Percentiles rank a stretch among this genome's conserved stretches.
phyloP scores from a whole-genome alignment of 1,140 invertebrate genomes.

The Oncopodura yosiiana region DNA sequence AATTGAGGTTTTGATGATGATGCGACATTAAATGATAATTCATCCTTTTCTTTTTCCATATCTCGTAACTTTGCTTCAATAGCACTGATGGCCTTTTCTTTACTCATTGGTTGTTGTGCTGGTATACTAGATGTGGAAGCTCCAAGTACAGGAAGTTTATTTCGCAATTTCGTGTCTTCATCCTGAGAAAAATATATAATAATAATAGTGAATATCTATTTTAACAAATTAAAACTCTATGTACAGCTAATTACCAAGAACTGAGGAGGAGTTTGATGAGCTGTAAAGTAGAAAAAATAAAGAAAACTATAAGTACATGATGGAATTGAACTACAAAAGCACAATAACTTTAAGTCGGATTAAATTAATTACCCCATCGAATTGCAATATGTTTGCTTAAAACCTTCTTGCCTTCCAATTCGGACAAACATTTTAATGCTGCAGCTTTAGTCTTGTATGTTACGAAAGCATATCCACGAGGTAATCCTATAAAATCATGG shows the following conservation, averaged over 20 bases:
- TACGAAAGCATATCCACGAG: conserved; percentile 48
- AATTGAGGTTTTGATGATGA: no score
- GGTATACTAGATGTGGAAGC: no score
- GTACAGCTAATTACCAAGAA: no score
- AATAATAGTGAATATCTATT: background rate
- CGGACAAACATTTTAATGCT: conserved; percentile 33
- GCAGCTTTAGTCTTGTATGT: conserved; percentile 41
- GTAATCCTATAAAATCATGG: conserved; percentile 44
- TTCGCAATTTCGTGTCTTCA: conserved; percentile 33
- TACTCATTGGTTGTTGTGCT: conserved; percentile 29
- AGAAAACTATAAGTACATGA: background rate
- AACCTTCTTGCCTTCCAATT: conserved; percentile 41
- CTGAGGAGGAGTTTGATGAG: background rate
- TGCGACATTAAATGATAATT: background rate
- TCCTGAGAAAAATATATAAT: conserved; percentile 27
- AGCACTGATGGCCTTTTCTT: conserved; percentile 37
- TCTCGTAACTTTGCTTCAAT: conserved; percentile 40
- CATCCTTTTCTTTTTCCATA: conserved; percentile 37
- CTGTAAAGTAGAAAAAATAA: background rate
- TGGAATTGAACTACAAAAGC: conserved; percentile 10
- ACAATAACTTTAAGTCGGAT: conserved; percentile 35
- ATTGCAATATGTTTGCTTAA: conserved; percentile 37
- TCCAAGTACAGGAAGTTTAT: conserved; percentile 33
- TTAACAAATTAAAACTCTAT: background rate
- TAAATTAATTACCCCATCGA: conserved; percentile 31